These are phyloP conservation scores for Caenorhabditis brenneri DNA, from an alignment of 1,140 invertebrate genomes.

Conservation along the genomic window DNA sequence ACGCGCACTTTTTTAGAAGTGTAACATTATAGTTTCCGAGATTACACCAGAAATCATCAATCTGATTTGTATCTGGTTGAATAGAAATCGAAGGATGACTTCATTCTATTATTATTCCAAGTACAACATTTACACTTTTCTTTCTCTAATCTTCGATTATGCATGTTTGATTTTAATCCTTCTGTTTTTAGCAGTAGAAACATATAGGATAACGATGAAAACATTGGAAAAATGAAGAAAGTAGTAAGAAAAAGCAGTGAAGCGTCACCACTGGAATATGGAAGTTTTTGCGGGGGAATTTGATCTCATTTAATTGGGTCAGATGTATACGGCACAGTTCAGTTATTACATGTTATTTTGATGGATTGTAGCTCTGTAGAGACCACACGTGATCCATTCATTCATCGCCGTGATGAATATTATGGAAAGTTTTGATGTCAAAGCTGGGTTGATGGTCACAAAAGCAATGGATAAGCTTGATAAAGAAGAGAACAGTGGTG, in stretches of 20 bases:
- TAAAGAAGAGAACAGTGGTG: background rate
- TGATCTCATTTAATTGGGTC: background rate
- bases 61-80: constrained; percentile 16
- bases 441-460: too few relatives aligned
- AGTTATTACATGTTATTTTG: background rate
- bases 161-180: constrained; percentile 33
- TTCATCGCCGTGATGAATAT: background rate
- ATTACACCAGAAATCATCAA: constrained; percentile 17
- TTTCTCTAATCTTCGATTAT: constrained; percentile 8
- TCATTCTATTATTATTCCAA: constrained; percentile 9
- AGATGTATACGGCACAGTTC: background rate
- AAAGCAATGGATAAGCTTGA: background rate
- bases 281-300: background rate
- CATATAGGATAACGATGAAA: background rate
- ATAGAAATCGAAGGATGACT: background rate
- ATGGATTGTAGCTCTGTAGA: too few relatives aligned
- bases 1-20: constrained; percentile 23
- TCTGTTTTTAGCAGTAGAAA: background rate
- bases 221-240: background rate
- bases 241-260: background rate
- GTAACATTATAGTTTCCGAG: constrained; percentile 10
- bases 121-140: background rate
- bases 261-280: background rate
- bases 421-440: too few relatives aligned
- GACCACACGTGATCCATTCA: too few relatives aligned